Evolutionary conservation across 2,797 vertebrate genomes (phyloP), one percentile per base, ranked within the genome.

Genomic region (Petrocephalus sullivani): DNA sequence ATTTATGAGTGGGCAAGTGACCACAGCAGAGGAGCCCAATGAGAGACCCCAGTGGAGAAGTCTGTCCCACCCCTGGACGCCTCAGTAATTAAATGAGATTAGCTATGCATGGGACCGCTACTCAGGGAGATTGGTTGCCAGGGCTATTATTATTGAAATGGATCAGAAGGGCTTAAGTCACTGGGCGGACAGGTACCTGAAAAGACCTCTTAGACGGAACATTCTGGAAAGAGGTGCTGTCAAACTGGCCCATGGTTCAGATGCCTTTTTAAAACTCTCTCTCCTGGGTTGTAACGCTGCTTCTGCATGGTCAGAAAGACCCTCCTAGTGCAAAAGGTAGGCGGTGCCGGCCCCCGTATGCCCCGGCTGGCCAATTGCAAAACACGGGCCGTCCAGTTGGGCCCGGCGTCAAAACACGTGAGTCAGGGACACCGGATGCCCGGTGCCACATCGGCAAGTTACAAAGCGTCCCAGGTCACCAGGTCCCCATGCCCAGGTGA

Each of bases 71-170:
- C 93, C 95, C 92, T 94, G 93, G 95, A 92, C 93, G 93, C 93
- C 93, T 92, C 92, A 91, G 92, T 94, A 95, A 96, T 96, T 95
- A 95, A 94, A 95, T 94, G 92, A 94, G 95, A 95, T 96, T 95
- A 95, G 93, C 92, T 94, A 95, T 95, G 92, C 93, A 90, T 93
- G 94, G 95, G 95, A 94, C 93, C 93, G 93, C 94, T 95, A 96
- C 94, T 96, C 94, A 94, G 94, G 95, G 94, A 93, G 93, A 95
- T 93, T 92, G 93, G 94, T 92, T 92, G 90, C 94, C 93, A 95
- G 94, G 92, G 92, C 92, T 93, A 93, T 95, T 94, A 95, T 92
- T 91, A 93, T 95, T 93, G 93, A 93, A 94, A 94, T 91, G 93
- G 94, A 96, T 95, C 91, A 95, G 93, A 93, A 91, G 90, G 92